Percentiles rank a stretch among this genome's conserved stretches.
Evolutionary conservation across 2,113 vertebrate genomes (phyloP).

Genomic region (Gambusia holbrooki): DNA sequence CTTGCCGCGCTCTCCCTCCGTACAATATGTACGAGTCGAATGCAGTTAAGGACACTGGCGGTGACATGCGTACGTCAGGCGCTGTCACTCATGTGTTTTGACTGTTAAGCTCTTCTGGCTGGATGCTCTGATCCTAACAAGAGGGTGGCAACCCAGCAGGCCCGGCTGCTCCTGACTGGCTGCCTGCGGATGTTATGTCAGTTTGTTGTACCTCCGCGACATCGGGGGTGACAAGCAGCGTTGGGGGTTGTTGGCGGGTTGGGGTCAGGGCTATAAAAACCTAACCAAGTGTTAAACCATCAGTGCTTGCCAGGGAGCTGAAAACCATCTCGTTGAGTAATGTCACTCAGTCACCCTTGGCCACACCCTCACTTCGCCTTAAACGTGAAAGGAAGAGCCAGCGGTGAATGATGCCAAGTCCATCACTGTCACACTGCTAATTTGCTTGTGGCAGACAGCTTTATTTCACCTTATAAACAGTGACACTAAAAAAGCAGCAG

Average conservation of each 20-base stretch:
- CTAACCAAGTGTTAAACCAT: slow-evolving; percentile 63
- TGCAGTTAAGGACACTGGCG: slow-evolving; percentile 45
- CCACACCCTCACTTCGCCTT: slow-evolving; percentile 21
- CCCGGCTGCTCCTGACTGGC: slow-evolving; percentile 41
- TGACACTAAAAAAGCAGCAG: slow-evolving; percentile 61
- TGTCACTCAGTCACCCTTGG: slow-evolving; percentile 40
- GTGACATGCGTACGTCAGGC: slow-evolving; percentile 59
- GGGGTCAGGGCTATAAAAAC: slow-evolving; percentile 68
- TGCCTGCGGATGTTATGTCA: slow-evolving; percentile 61
- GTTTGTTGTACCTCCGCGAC: slow-evolving; percentile 53
- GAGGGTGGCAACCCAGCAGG: slow-evolving; percentile 57
- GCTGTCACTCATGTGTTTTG: slow-evolving; percentile 62
- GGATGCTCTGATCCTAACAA: slow-evolving; percentile 55
- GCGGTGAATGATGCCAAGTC: slow-evolving; percentile 24
- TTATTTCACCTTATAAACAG: slow-evolving; percentile 60
- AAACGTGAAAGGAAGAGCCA: slow-evolving; percentile 47
- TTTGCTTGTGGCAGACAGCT: slow-evolving; percentile 55
- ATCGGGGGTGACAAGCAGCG: slow-evolving; percentile 50
- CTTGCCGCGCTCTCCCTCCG: slow-evolving; percentile 24
- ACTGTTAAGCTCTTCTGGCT: slow-evolving; percentile 58
- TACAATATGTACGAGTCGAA: slow-evolving; percentile 38
- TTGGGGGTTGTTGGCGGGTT: slow-evolving; percentile 49
- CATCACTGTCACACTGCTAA: slow-evolving; percentile 54
- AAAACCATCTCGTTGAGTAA: slow-evolving; percentile 66
- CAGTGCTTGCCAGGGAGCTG: slow-evolving; percentile 46